Conservation (phyloP, 2,113 vertebrate species). For the Gymnorhina tibicen region DNA sequence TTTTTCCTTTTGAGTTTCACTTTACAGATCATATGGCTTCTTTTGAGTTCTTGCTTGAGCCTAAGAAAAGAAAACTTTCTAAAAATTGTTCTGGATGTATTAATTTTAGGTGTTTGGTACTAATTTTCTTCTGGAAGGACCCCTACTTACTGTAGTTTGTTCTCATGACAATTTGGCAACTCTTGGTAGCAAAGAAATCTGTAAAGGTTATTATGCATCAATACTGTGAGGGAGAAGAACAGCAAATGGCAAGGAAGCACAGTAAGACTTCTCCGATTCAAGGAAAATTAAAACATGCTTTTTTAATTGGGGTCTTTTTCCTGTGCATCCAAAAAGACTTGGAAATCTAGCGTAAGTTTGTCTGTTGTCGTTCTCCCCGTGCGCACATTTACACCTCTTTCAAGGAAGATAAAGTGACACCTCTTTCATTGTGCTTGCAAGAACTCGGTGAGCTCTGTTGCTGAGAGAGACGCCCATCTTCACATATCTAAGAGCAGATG, state of each 20-base stretch:
- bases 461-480: neutral
- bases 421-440: neutral
- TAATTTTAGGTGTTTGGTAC: neutral
- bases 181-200: neutral
- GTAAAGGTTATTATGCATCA: neutral
- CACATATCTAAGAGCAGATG: neutral
- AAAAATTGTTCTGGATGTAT: neutral
- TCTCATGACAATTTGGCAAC: neutral
- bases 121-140: neutral
- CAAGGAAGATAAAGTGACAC: neutral
- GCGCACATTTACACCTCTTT: neutral
- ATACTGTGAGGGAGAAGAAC: neutral
- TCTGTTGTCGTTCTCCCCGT: neutral
- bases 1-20: neutral
- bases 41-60: neutral
- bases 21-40: neutral
- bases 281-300: neutral
- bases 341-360: neutral
- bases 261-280: neutral
- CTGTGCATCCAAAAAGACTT: neutral
- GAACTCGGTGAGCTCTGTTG: neutral
- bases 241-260: neutral
- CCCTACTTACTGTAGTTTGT: neutral
- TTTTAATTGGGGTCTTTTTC: accelerated
- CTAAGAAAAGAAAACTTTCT: neutral